Conservation (phyloP, 2,797 vertebrate species). For the Limosa lapponica region DNA sequence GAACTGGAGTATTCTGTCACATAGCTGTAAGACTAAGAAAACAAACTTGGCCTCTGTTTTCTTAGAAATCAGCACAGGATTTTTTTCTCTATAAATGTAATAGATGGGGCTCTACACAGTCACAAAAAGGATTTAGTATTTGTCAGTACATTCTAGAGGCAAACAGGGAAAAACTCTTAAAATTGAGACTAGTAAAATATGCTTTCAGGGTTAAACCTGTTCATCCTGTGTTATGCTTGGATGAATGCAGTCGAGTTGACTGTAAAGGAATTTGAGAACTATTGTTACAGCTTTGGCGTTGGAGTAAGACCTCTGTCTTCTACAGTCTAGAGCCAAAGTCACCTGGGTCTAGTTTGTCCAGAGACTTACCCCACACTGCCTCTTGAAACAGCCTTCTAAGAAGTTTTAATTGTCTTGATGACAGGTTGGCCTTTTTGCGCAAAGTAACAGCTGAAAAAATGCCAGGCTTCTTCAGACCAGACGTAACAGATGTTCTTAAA, state of each 20-base stretch:
- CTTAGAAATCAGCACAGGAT: background rate
- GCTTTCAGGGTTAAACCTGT: background rate
- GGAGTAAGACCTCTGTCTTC: background rate
- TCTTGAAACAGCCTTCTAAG: background rate
- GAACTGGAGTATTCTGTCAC: background rate
- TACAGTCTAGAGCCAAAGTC: background rate
- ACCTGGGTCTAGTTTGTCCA: background rate
- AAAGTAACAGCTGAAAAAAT: background rate
- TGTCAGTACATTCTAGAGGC: background rate
- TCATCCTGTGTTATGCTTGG: background rate
- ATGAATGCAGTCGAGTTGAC: background rate
- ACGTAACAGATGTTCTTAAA: background rate
- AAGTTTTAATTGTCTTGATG: background rate
- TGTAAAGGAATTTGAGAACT: background rate
- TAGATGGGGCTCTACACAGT: background rate
- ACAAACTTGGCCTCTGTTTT: constrained; percentile 8
- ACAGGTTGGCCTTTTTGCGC: background rate
- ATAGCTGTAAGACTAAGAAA: constrained; percentile 11
- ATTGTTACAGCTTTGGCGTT: background rate
- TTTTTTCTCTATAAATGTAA: constrained; percentile 3
- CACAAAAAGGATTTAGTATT: background rate
- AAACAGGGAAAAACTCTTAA: background rate
- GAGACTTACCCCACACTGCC: background rate
- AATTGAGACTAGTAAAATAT: background rate
- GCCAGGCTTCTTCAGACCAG: background rate